Base-by-base conservation (phyloP, 2,888 invertebrate genomes). In the Sisyra terminalis region DNA sequence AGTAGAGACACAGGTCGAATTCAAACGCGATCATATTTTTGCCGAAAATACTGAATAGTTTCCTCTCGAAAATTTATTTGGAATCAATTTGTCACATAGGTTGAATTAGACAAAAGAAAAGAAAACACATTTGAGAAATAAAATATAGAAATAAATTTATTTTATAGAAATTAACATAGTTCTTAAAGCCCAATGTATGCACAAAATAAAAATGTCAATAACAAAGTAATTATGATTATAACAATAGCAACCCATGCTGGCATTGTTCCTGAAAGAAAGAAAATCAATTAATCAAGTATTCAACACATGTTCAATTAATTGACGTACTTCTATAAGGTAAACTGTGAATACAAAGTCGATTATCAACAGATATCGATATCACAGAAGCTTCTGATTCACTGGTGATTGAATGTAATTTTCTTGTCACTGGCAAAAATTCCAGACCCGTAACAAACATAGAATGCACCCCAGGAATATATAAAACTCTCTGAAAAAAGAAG, bases 381-480 rank as follows among this genome's bases (percentile, higher is more conserved):
- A 94, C 81, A 35, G 92, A 89, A 42, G 89, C 85, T 62, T 88
- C 87, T 38, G 78, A 69, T 55, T 78, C 75, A 54, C 76, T 75
- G 13, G 79, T 76, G 46, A 84, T 73, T 35, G 81, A 69, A 37
- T 79, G 77, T 16, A 77, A 77, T 58, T 84, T 82, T 53, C 68
- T 69, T 9, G 67, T 67, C 46, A 73, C 72, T 18, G 90, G 88
- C 52, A 96, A 67, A 67, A 98, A 97, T 66, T 88, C 85, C 51
- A 98, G 66, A 9, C 93, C 94, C 41, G 97, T 97, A 48, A 98
- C 87, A 68, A 98, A 98, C 79, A 93, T 92, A 55, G 82, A 84
- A 70, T 97, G 96, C 47, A 88, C 89, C 56, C 75, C 75, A 49
- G 75, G 68, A 58, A 93, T 78, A 63, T 83, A 80, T 53, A 92